Conservation (phyloP, 2,888 invertebrate species). For the Augochlorella aurata region DNA sequence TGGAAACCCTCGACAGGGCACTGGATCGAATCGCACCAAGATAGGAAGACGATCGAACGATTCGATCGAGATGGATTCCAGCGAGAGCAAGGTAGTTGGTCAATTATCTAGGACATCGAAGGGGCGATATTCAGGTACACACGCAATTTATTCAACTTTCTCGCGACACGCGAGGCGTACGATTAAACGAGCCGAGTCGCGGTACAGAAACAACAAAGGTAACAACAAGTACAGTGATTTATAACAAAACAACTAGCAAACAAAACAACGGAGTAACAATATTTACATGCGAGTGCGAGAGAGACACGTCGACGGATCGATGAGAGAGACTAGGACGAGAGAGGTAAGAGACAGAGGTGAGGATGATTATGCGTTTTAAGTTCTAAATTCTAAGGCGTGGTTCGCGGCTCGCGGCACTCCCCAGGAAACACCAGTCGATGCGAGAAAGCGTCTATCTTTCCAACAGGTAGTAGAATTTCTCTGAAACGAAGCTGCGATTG, state of each 20-base stretch:
- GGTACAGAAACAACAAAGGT: slow-evolving; percentile 23
- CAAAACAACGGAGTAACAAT: slow-evolving; percentile 44
- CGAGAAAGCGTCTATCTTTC: slow-evolving; percentile 30
- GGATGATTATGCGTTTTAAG: slow-evolving; percentile 2
- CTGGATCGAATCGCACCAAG: no score
- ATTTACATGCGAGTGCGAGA: slow-evolving; percentile 56
- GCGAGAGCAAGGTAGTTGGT: no score
- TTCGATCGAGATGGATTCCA: no score
- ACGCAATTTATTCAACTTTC: slow-evolving; percentile 55
- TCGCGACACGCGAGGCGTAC: slow-evolving; percentile 31
- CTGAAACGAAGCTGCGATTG: slow-evolving; percentile 31
- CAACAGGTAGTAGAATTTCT: slow-evolving; percentile 27
- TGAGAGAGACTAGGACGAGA: slow-evolving; percentile 65
- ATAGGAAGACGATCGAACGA: no score
- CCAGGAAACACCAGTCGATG: slow-evolving; percentile 45
- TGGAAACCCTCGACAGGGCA: no score
- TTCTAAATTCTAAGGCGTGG: slow-evolving; percentile 5
- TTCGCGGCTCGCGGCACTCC: slow-evolving; percentile 14
- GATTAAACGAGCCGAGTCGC: slow-evolving; percentile 39
- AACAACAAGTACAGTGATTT: slow-evolving; percentile 40
- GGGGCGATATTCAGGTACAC: slow-evolving; percentile 51
- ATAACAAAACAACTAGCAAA: slow-evolving; percentile 26
- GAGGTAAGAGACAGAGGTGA: slow-evolving; percentile 48
- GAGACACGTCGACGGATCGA: slow-evolving; percentile 38
- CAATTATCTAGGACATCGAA: not conserved